phyloP scores from a whole-genome alignment of 2,113 vertebrate genomes.

The Daubentonia madagascariensis region DNA sequence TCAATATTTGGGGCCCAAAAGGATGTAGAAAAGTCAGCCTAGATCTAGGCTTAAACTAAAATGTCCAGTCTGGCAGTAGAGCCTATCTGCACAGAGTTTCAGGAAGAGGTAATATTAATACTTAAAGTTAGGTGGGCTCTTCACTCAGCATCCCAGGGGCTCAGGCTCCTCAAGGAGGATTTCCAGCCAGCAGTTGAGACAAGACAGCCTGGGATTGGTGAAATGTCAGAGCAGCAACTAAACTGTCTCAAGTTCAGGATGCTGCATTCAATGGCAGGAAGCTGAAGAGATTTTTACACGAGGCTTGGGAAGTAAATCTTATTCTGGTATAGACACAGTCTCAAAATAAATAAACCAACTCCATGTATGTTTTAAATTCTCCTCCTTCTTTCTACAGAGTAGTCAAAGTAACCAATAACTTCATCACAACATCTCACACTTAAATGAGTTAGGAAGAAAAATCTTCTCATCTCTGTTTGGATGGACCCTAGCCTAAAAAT shows the following conservation, averaged over 20 bases:
- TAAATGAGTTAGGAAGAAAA: neutral
- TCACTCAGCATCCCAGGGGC: neutral
- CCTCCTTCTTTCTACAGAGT: neutral
- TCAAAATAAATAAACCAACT: neutral
- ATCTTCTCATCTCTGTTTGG: constrained; percentile 14
- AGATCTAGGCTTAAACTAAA: neutral
- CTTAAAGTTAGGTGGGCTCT: neutral
- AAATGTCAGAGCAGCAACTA: neutral
- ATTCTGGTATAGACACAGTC: neutral
- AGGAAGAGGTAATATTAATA: neutral
- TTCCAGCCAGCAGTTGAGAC: neutral
- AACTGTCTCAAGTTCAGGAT: neutral
- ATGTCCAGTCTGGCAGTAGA: neutral
- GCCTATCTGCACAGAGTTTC: neutral
- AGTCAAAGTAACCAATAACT: constrained; percentile 20
- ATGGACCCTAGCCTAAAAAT: constrained; percentile 1
- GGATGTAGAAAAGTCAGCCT: neutral
- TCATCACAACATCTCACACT: neutral
- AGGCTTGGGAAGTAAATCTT: neutral
- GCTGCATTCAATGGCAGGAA: neutral
- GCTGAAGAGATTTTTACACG: neutral
- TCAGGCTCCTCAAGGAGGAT: neutral
- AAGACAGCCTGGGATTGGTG: neutral
- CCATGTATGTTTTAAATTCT: neutral
- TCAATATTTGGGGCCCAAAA: neutral